Base-by-base conservation (phyloP, 30 jellyfish, hydroid and myxozoan species). In the Turritopsis dohrnii region DNA sequence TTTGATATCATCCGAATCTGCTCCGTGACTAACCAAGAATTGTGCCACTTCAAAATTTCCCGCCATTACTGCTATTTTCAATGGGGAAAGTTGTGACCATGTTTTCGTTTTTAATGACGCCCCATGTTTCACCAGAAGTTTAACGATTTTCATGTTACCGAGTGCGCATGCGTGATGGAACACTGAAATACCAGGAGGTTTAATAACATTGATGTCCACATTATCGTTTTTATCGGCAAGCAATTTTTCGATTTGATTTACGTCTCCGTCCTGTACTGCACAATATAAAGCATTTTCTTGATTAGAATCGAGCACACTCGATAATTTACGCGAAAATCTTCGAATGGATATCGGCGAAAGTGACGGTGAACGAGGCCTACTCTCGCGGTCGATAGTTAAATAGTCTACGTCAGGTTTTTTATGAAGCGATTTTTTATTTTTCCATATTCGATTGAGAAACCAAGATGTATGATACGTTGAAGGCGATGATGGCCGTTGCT, bases 11-110 rank as follows among this genome's bases (percentile, higher is more conserved):
- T 81, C 84, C 66, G 88, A 18, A 21, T 65, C 65, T 9, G 88
- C 88, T 21, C 88, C 88, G 0, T 53, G 54, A 23, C 66, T 31
- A 28, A 81, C 54, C 60, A 81, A 65, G 25, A 54, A 81, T 54
- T 81, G 83, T 53, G 88, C 88, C 24, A 81, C 84, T 65, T 81
- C 88, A 65, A 8, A 81, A 26, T 65, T 65, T 54, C 88, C 88
- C 16, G 30, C 9, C 84, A 81, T 21, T n/a, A 66, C 88, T 31
- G 88, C 83, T 65, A 81, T 1, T 27, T 81, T 81, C 7, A 81
- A 23, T 25, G 88, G 88, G 22, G 88, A 81, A 21, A 53, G 84
- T 1, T 81, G 29, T 17, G 69, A 4, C 54, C 84, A 66, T 19
- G 88, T 53, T 18, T 31, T 65, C 24, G 29, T 22, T 30, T 81